Conservation (phyloP, 2,888 invertebrate genomes). For the Drosophila monieri region DNA sequence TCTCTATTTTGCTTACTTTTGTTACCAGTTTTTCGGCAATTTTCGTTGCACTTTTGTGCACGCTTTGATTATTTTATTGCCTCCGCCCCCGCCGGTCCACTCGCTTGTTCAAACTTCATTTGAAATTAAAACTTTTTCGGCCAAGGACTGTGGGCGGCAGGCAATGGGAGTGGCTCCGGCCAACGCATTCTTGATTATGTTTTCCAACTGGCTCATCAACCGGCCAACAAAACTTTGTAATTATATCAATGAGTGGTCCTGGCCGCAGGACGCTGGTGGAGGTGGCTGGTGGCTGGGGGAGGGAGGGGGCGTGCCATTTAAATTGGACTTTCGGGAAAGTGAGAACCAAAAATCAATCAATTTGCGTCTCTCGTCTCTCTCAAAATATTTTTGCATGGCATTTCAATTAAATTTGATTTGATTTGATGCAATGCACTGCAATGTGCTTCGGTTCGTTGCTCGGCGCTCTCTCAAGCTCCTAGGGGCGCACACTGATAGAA, state of each 20-base stretch:
- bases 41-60: conserved; percentile 72
- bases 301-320: conserved; percentile 23
- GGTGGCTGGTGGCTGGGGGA: neutral
- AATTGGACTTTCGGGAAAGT: conserved; percentile 27
- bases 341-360: conserved; percentile 68
- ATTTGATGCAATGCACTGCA: conserved; percentile 39
- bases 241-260: conserved; percentile 67
- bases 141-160: neutral
- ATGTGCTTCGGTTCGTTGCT: conserved; percentile 18
- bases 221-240: conserved; percentile 74
- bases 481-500: neutral
- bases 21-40: conserved; percentile 70
- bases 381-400: conserved; percentile 68
- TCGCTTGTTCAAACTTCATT: conserved; percentile 67
- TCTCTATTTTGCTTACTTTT: conserved; percentile 57
- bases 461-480: conserved; percentile 12
- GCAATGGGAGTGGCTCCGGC: conserved; percentile 36
- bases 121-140: conserved; percentile 70
- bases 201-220: conserved; percentile 74
- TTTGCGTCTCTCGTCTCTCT: conserved; percentile 48
- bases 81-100: conserved; percentile 8
- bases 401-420: conserved; percentile 71
- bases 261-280: neutral
- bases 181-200: conserved; percentile 76
- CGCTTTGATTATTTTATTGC: conserved; percentile 78